Evolutionary conservation across 2,113 vertebrate species (phyloP), one percentile per base, ranked within the genome.

Genomic region (Pandion haliaetus): DNA sequence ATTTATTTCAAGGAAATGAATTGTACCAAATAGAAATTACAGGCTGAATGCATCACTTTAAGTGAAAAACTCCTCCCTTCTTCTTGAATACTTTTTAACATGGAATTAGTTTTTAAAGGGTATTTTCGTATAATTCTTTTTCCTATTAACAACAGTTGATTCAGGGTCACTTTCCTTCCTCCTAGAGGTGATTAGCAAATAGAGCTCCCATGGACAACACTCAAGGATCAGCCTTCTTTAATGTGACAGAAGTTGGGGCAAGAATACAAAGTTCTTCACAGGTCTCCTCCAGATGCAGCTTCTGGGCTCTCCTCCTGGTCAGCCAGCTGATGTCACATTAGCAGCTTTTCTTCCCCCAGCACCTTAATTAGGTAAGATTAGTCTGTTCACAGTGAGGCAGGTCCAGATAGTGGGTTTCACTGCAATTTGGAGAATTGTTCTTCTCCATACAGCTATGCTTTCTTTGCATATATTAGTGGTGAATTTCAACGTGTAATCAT

Each of bases 1-100:
- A 76, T 82, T 92, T 80, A 93, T 87, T 97, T 70, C 50, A 84
- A 80, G 72, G 47, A 96, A 92, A 93, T 72, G 2, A 74, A 34
- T 50, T 76, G 32, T 58, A 38, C 31, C 70, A 79, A 84, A 44
- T 59, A 84, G 66, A 69, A 89, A 45, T 72, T 40, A 91, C 19
- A 84, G 65, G 36, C 44, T 9, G 2, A 89, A 88, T 57, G 12
- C 50, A 71, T 36, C 32, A 25, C 31, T 69, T 57, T 4, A 81
- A 70, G 29, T 49, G 40, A 86, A 81, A 57, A 63, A 42, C 6
- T 73, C 32, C 10, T 73, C 28, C 47, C 52, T 66, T 78, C 42
- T 72, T 65, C 81, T 62, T 91, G 65, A 79, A 36, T 67, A 44
- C 8, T 44, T 86, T 54, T 67, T 55, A 79, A 42, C 52, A 92